Percentiles rank a stretch among this genome's conserved stretches.
phyloP scores from a whole-genome alignment of 2,888 invertebrate genomes.

The Blastobasis lacticolella region DNA sequence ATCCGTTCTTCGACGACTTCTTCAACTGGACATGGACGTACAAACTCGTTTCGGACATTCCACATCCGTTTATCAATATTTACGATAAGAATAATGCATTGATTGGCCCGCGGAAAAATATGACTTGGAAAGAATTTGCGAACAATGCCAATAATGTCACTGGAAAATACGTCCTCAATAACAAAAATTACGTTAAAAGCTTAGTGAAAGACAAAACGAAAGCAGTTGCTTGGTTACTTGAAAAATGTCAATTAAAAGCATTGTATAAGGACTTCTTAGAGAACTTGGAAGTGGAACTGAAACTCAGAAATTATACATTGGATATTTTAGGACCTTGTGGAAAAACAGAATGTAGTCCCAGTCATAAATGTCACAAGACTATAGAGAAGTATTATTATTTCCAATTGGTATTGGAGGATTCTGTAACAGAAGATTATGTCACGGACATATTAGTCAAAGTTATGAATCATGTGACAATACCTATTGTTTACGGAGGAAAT shows the following conservation, averaged over 20 bases:
- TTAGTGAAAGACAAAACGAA: slow-evolving; percentile 31
- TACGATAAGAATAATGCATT: slow-evolving; percentile 26
- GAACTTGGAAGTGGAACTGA: slow-evolving; percentile 37
- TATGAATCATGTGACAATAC: slow-evolving; percentile 40
- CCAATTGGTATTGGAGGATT: slow-evolving; percentile 49
- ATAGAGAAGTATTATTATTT: slow-evolving; percentile 50
- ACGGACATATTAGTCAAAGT: slow-evolving; percentile 41
- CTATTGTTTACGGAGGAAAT: slow-evolving; percentile 42
- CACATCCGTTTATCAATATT: slow-evolving; percentile 46
- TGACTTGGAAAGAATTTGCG: slow-evolving; percentile 28
- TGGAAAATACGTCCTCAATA: neutral
- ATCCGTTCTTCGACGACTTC: slow-evolving; percentile 41
- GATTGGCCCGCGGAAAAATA: slow-evolving; percentile 38
- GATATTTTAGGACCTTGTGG: slow-evolving; percentile 50
- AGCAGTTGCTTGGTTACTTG: slow-evolving; percentile 48
- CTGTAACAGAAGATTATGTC: slow-evolving; percentile 42
- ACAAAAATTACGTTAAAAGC: neutral
- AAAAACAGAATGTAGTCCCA: slow-evolving; percentile 33
- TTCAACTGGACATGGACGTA: slow-evolving; percentile 67
- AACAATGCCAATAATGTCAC: too few relatives aligned
- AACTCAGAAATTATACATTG: slow-evolving; percentile 40
- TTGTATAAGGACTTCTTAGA: slow-evolving; percentile 37
- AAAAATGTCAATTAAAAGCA: slow-evolving; percentile 39
- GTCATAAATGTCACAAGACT: slow-evolving; percentile 37
- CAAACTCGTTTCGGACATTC: slow-evolving; percentile 49